Base-by-base conservation (phyloP, 2,113 vertebrate species). In the Ceuthmochares aereus region DNA sequence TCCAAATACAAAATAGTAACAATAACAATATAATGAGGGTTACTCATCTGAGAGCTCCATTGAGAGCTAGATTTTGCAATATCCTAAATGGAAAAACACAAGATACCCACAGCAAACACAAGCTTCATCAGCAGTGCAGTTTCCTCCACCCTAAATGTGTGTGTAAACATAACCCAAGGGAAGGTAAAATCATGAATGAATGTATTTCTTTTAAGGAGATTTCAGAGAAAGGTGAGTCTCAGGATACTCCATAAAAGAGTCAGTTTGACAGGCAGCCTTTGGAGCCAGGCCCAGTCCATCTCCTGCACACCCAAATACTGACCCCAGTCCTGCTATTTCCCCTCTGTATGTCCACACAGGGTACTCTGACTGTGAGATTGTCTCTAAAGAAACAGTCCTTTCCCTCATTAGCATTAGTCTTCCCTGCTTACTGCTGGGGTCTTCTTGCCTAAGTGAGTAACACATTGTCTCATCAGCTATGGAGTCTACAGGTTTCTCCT, bases 401-500 rank as follows among this genome's bases (percentile, higher is more conserved):
- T 84, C 25, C 12, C 5, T 81, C 29, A 14, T 32, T 29, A 55
- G 9, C 8, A 2, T 36, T 64, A 23, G 5, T 55, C 21, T n/a
- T 92, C 15, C 21, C 3, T 83, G 60, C 32, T 40, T 59, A 34
- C 10, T 17, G 5, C 9, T 76, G 23, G 14, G 7, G 0, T 76
- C 25, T 59, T 62, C n/a, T 62, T 69, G 51, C 17, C 17, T 25
- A 45, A 4, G 52, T 8, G 12, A 34, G 7, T 32, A 68, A n/a
- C 36, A 9, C 13, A 6, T 14, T 56, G 15, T 11, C 20, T 76
- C 23, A 63, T 60, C 40, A 68, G 32, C 13, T 64, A 7, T 3
- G 0, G 0, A 59, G 27, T 6, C 27, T 22, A 15, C 2, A 83
- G 16, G 14, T 36, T 42, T 66, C 45, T 74, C 16, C 7, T 42